Evolutionary conservation across 2,888 invertebrate genomes (phyloP), one percentile per base, ranked within the genome.

Genomic region (Heliconius charithonia): DNA sequence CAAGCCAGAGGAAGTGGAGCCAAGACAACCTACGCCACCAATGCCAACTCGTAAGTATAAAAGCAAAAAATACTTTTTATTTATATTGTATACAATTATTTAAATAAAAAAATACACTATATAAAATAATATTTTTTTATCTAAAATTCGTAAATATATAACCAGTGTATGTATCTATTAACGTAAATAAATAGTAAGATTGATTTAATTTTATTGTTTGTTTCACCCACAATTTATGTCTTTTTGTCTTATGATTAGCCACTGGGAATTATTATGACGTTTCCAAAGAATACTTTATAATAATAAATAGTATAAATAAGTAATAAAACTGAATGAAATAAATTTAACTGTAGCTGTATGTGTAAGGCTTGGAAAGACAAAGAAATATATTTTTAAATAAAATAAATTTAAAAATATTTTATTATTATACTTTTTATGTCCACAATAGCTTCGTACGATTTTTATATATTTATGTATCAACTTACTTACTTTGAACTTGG

Each of bases 1-100:
- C 19, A 86, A 86, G 77, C 81, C 85, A 13, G 86, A 86, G 37
- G 85, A 84, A 4, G 72, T 75, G 22, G 84, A 83, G 80, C 83
- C 16, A 84, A 85, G 41, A 13, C 69, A 83, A 76, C 76, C 78
- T 16, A 62, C 78, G 56, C 79, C 83, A 32, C 67, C 81, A 27
- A 29, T 81, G 25, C 75, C 80, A 22, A 73, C 76, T 3, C 76
- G 81, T 80, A 62, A 80, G 80, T 73, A 13, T 62, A 62, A n/a
- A 2, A 25, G 63, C 25, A 63, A 16, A 63, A 59, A 59, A 10
- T 59, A n/a, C n/a, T 59, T n/a, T n/a, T 59, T 59, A n/a, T n/a
- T 59, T 59, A 56, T 56, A n/a, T n/a, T 56, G 6, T 22, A 56
- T 7, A 56, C 9, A 56, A 56, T 56, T 56, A 22, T 56, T 56